Percentiles rank a stretch among this genome's conserved stretches.
These are phyloP conservation scores for Rhyacophila evoluta DNA, from an alignment of 2,888 invertebrate genomes.

Conservation along the genomic window DNA sequence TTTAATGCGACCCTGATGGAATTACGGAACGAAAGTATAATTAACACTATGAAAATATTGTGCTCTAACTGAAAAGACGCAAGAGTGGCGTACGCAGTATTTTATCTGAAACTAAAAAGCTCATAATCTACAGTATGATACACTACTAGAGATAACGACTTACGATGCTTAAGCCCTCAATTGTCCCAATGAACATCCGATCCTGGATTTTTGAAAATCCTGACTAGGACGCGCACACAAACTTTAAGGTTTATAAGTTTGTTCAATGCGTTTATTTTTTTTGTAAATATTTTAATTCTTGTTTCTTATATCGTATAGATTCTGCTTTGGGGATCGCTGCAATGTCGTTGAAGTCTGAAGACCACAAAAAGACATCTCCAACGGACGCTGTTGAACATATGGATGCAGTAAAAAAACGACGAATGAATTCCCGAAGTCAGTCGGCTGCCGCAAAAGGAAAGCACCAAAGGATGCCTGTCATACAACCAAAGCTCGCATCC, in stretches of 20 bases:
- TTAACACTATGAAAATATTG: conserved; percentile 6
- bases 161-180: too few relatives aligned
- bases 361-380: neutral
- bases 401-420: conserved; percentile 20
- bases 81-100: neutral
- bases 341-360: too few relatives aligned
- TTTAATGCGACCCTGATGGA: conserved; percentile 2
- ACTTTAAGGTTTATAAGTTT: too few relatives aligned
- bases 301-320: neutral
- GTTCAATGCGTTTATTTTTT: too few relatives aligned
- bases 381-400: neutral
- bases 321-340: neutral
- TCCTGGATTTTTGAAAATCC: too few relatives aligned
- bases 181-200: too few relatives aligned
- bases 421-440: conserved; percentile 27
- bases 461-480: neutral
- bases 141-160: too few relatives aligned
- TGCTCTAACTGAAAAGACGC: neutral
- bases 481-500: neutral
- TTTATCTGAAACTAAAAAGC: too few relatives aligned
- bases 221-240: too few relatives aligned
- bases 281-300: neutral
- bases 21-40: conserved; percentile 18
- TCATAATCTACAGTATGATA: too few relatives aligned
- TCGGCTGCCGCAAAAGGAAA: neutral